These are phyloP conservation scores for Parascotia fuliginaria DNA, from an alignment of 2,888 invertebrate species.

Conservation along the genomic window DNA sequence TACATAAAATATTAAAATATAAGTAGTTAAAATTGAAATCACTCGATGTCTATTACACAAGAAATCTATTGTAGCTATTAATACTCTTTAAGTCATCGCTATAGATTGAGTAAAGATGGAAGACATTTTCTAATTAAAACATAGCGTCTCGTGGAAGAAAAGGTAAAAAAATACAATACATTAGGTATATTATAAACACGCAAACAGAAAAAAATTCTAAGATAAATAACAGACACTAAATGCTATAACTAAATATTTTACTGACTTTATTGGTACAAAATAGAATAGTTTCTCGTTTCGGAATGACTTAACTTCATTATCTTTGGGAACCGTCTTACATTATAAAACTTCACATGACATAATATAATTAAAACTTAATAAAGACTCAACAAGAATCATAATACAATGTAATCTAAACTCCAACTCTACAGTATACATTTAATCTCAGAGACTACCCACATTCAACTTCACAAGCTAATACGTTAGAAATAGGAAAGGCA, in stretches of 20 bases:
- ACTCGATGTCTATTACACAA: constrained; percentile 50
- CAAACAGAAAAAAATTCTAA: constrained; percentile 47
- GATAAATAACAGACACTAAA: constrained; percentile 49
- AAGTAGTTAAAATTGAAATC: constrained; percentile 44
- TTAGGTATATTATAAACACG: constrained; percentile 39
- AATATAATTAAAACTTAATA: constrained; percentile 59
- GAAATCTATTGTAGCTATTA: constrained; percentile 50
- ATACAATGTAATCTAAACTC: constrained; percentile 57
- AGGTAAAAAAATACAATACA: constrained; percentile 31
- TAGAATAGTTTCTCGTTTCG: constrained; percentile 51
- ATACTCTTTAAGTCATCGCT: constrained; percentile 47
- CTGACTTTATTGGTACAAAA: constrained; percentile 46
- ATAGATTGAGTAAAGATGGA: constrained; percentile 60
- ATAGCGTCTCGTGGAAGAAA: constrained; percentile 44
- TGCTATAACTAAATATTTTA: constrained; percentile 46
- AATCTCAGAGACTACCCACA: constrained; percentile 73
- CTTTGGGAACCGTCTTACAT: constrained; percentile 54
- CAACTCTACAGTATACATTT: constrained; percentile 74
- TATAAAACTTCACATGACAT: constrained; percentile 55
- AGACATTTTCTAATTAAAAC: constrained; percentile 64
- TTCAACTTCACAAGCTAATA: constrained; percentile 79
- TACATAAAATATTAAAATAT: constrained; percentile 49
- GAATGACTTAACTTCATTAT: constrained; percentile 60
- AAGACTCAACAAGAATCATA: constrained; percentile 64
- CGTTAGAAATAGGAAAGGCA: constrained; percentile 86